phyloP scores from a whole-genome alignment of 2,113 vertebrate species.

The Nesogale talazaci region DNA sequence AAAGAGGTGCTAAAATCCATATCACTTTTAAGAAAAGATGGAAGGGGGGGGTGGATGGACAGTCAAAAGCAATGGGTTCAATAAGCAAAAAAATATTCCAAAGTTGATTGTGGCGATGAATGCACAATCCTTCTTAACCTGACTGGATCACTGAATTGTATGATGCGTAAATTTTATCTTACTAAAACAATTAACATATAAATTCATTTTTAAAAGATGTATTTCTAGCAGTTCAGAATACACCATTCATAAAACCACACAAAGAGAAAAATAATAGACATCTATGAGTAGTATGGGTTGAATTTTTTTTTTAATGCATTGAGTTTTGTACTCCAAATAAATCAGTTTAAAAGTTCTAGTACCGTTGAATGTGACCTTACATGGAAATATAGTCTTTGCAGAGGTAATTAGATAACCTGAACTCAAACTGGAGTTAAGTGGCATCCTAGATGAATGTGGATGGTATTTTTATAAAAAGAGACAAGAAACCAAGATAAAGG shows the following conservation, averaged over 20 bases:
- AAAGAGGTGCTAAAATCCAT: not conserved
- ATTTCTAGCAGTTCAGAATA: not conserved
- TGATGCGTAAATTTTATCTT: too few species aligned
- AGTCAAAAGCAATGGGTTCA: too few species aligned
- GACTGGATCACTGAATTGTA: too few species aligned
- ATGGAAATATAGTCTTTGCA: not conserved
- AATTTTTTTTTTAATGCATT: too few species aligned
- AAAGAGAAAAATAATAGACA: not conserved
- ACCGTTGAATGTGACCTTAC: not conserved
- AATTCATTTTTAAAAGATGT: too few species aligned
- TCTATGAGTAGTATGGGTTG: not conserved
- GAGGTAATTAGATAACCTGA: not conserved
- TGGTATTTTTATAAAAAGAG: not conserved
- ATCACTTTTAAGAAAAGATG: not conserved
- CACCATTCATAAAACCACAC: not conserved
- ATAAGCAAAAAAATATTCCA: too few species aligned
- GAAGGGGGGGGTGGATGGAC: too few species aligned
- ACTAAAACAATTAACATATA: too few species aligned
- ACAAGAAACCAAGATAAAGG: not conserved
- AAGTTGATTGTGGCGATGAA: too few species aligned
- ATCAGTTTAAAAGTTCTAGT: not conserved
- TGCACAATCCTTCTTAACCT: too few species aligned
- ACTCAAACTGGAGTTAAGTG: not conserved
- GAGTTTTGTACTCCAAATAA: not conserved
- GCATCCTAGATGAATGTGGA: not conserved